Conservation (phyloP, 2,113 vertebrate species). For the Melanerpes aurifrons region DNA sequence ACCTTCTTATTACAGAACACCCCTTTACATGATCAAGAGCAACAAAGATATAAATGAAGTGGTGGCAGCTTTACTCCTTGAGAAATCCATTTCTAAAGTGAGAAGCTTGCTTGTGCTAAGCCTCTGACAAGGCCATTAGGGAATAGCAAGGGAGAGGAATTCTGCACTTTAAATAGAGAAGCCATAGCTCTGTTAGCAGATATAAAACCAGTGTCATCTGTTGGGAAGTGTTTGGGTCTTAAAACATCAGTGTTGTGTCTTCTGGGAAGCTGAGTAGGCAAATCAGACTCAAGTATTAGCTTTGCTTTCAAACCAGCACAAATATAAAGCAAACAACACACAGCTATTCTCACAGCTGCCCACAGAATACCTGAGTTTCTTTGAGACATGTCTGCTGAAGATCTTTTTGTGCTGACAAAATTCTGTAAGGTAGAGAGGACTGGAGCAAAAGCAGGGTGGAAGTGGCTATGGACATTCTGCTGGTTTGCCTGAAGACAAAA, state of each 20-base stretch:
- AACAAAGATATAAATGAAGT: constrained; percentile 50
- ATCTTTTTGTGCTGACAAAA: constrained; percentile 76
- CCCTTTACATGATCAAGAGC: neutral
- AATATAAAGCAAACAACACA: neutral
- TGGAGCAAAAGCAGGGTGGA: constrained; percentile 68
- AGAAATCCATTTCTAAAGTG: neutral
- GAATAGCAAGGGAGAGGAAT: neutral
- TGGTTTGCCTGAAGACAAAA: constrained; percentile 79
- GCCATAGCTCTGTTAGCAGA: neutral
- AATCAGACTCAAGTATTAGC: neutral
- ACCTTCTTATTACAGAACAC: constrained; percentile 9
- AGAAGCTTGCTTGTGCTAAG: constrained; percentile 22
- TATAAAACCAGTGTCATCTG: constrained; percentile 26
- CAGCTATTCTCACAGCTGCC: neutral
- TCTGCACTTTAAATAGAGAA: neutral
- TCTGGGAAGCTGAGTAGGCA: constrained; percentile 16
- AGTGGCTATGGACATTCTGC: constrained; percentile 70
- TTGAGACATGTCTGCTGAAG: constrained; percentile 67
- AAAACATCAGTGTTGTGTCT: neutral
- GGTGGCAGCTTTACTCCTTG: constrained; percentile 63
- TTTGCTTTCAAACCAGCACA: neutral
- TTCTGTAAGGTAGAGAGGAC: constrained; percentile 71
- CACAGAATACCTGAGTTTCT: constrained; percentile 73
- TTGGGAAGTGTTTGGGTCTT: neutral
- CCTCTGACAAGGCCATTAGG: neutral